Base-by-base conservation (phyloP, 2,888 invertebrate genomes). In the Nomada fucata region DNA sequence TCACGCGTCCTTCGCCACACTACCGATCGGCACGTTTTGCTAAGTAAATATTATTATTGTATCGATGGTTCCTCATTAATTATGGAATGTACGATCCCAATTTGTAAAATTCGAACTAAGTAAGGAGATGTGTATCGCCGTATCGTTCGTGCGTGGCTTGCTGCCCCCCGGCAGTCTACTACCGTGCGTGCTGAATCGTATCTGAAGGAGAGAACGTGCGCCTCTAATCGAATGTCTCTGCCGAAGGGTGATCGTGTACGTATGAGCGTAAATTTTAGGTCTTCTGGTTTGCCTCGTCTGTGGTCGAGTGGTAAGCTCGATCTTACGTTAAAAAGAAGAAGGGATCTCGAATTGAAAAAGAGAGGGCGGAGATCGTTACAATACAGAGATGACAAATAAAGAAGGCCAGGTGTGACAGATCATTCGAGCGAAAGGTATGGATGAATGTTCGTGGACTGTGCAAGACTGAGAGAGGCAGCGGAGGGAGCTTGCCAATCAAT, bases 51-150 rank as follows among this genome's bases (percentile, higher is more conserved):
- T 89, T 87, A 88, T 89, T 89, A 90, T 91, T 92, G 90, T 92
- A 91, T 92, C 92, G 91, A 92, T 92, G 92, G 92, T 92, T 92
- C 92, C 91, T 92, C 90, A 89, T 90, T 91, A 91, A 91, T 90
- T 92, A 92, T 90, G 89, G 89, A 90, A 89, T 91, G 89, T 91
- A 92, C 88, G 88, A 84, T 90, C 89, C 90, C 88, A 86, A 90
- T 91, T 92, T 90, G 90, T 90, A 91, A 92, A 92, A 91, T 92
- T 91, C 85, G 84, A 65, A 91, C 79, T 90, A 90, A 90, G 86
- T 78, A 90, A 90, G 90, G 86, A 88, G 87, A 82, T 89, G 89
- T 91, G 90, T 91, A 85, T 90, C 84, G 86, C 86, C 85, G 86
- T 90, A 90, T 89, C 86, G 85, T 89, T 87, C 86, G 87, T 90